Base-by-base conservation (phyloP, 2,888 invertebrate genomes). In the Punctoribates punctum region DNA sequence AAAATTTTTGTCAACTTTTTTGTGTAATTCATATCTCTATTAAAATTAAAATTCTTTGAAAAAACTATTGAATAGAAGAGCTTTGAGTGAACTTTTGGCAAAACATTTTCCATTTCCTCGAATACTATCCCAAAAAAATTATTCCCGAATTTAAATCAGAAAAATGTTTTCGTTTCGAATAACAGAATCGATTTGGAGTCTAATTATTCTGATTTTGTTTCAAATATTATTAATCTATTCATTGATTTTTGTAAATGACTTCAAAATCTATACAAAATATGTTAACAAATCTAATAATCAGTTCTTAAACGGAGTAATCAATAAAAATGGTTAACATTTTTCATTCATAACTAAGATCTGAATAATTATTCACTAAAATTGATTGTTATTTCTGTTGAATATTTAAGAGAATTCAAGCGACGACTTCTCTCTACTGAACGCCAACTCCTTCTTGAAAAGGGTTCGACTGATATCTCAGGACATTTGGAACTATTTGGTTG, bases 381-480 rank as follows among this genome's bases (percentile, higher is more conserved):
- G 34, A 34, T 17, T 60, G 27, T 27, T 4, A 25, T 20, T 20
- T 29, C 60, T 25, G 23, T 27, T 60, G 60, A 60, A 60, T 20
- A 27, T 15, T 27, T 60, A 15, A 25, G 60, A 27, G 15, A 51
- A 20, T n/a, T 20, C 11, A 27, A 27, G 11, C 27, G 15, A 60
- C 15, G 17, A 11, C 5, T 60, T 15, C 1, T 60, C 27, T 60
- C 27, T 23, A 60, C 27, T 25, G 29, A 60, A 60, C 25, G 27
- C 27, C 20, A 60, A 60, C 17, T 17, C 25, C 1, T 60, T 60
- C 20, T n/a, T 60, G 11, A 54, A 54, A 20, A 54, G 54, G 25
- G 13, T 54, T 23, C 60, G 27, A 60, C 60, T 60, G 15, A 60
- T 60, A 60, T 60, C 60, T 11, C 60, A 60, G 27, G 60, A 60